Base-by-base conservation (phyloP, 2,888 invertebrate genomes). In the Pollenia amentaria region DNA sequence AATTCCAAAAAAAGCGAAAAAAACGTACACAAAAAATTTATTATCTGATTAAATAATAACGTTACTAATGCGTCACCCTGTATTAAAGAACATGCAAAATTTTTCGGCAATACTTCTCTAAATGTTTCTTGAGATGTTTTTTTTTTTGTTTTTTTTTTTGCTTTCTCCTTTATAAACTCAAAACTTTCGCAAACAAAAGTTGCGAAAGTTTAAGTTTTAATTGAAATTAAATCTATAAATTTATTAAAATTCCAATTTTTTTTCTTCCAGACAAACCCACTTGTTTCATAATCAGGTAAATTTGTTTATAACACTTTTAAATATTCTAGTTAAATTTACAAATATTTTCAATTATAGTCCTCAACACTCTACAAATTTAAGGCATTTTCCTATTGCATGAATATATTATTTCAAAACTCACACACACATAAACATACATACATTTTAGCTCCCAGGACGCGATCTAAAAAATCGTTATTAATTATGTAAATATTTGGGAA, bases 331-430 rank as follows among this genome's bases (percentile, higher is more conserved):
- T 4, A 16, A 46, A 29, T 29, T 29, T 65, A 0, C 0, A 46
- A 65, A 29, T 3, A 46, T 65, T 1, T 44, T 64, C 42, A 65
- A 64, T 44, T 65, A 21, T 29, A 46, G 46, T 46, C 21, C 14
- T 46, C 21, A 65, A 29, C 21, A 21, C 46, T 46, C 65, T 11
- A 44, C 21, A 46, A 21, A 46, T 65, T 65, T 14, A 65, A 46
- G 16, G 51, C 69, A 69, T 69, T 16, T 42, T 44, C 9, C 10
- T 44, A n/a, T 38, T 29, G 73, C 73, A 73, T 62, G 73, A 73
- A 46, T 57, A 57, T 21, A 67, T 6, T 21, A 57, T 29, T 72
- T 46, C 29, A n/a, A 29, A 7, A 29, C 10, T 44, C 21, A 29
- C 44, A 18, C 14, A 46, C 12, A 29, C 29, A 29, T 1, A 46